Base-by-base conservation (phyloP, 2,888 invertebrate genomes). In the Pyrochroa serraticornis region DNA sequence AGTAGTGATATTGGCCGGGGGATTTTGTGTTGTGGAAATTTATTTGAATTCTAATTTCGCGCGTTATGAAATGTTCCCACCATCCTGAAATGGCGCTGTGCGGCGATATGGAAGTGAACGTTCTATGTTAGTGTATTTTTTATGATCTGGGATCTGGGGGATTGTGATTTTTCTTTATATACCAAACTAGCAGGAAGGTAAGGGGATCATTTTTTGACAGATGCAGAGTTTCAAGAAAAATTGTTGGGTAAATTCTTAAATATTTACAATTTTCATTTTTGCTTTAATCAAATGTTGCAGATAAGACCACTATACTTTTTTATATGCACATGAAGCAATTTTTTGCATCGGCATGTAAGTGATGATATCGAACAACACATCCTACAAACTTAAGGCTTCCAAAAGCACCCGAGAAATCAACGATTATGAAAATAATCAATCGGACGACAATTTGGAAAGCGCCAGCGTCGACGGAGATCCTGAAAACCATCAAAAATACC, bases 331-430 rank as follows among this genome's bases (percentile, higher is more conserved):
- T 52, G 42, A 49, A 50, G 39, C 33, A 43, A 45, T 39, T 55
- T 58, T 62, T 65, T 55, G 48, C 57, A 61, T 69, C 78, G 79
- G 76, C 74, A 81, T 81, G 80, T 79, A 77, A 79, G 85, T 86
- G 80, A 87, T 87, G 87, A 80, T 87, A 84, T 85, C 86, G 78
- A 85, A 85, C 79, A 85, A 82, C 79, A 80, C 83, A 78, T 81
- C 82, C 77, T 85, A 81, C 80, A 86, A 85, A 82, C 81, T 84
- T 66, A 86, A 84, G 82, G 84, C 84, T 81, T 80, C 83, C 44
- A 86, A 83, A 77, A 80, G 80, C 78, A 78, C 79, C 51, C 75
- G 73, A 71, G 80, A 80, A 65, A 71, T 77, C 52, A 72, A 73
- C 61, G 79, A 78, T 62, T 78, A 75, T 66, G 81, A 81, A 69